These are phyloP conservation scores for Batillaria attramentaria DNA, from an alignment of 1,140 invertebrate species.

Conservation along the genomic window DNA sequence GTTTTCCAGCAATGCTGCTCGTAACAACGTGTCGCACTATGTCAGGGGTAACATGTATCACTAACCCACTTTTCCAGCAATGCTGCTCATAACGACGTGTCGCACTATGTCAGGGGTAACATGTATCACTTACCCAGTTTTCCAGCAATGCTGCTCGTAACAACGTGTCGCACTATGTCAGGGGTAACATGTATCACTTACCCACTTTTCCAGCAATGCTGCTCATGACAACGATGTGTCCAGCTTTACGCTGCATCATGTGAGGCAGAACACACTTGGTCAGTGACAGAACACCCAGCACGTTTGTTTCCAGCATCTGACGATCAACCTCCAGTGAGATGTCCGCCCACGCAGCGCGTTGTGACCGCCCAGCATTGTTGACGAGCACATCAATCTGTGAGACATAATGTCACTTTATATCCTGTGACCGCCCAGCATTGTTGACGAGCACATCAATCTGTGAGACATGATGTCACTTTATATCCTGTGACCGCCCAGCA, in stretches of 20 bases:
- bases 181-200: slow-evolving; percentile 82
- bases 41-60: no score
- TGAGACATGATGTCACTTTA: slow-evolving; percentile 23
- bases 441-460: slow-evolving; percentile 72
- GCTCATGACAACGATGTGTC: slow-evolving; percentile 71
- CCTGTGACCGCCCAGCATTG: slow-evolving; percentile 79
- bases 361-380: slow-evolving; percentile 78
- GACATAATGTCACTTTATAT: no score
- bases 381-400: slow-evolving; percentile 71
- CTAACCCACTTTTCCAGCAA: no score
- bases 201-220: slow-evolving; percentile 77
- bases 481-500: slow-evolving; percentile 81
- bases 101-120: no score
- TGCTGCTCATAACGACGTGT: no score
- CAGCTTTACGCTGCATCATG: slow-evolving; percentile 67
- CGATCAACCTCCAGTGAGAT: slow-evolving; percentile 84
- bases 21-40: no score
- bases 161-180: no score
- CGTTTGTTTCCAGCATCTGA: slow-evolving; percentile 87
- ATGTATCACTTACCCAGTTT: no score
- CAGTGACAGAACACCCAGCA: slow-evolving; percentile 83
- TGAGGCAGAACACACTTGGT: slow-evolving; percentile 68
- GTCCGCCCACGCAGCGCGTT: slow-evolving; percentile 83
- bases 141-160: no score
- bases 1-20: no score